A percentile compares a stretch with the other conserved stretches of the same genome.
Evolutionary conservation across 1,140 invertebrate genomes (phyloP).

Genomic region (Maconellicoccus hirsutus): DNA sequence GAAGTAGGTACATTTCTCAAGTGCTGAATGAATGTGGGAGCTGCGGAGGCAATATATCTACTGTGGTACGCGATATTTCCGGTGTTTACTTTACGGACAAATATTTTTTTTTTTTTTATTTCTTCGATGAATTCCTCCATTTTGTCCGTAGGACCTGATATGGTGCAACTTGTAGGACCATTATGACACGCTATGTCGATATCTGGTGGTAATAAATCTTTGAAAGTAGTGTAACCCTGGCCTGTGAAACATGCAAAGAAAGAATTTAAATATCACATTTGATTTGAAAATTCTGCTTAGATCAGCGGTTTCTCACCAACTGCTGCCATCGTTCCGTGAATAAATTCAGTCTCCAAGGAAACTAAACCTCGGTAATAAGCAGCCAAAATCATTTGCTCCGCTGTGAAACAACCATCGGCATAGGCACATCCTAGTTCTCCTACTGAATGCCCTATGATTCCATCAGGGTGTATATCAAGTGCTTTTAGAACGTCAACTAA

Average conservation of each 20-base stretch:
- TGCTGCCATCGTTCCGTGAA: conserved; percentile 45
- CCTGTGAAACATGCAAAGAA: no score
- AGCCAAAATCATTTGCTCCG: conserved; percentile 48
- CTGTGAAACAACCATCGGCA: conserved; percentile 52
- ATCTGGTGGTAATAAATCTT: conserved; percentile 38
- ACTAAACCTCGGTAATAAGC: conserved; percentile 49
- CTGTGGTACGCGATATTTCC: conserved; percentile 75
- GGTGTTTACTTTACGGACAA: conserved; percentile 68
- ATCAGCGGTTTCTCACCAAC: conserved; percentile 33
- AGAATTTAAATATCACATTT: no score
- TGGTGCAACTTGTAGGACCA: conserved; percentile 45
- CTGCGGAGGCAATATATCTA: conserved; percentile 39
- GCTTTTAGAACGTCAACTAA: conserved; percentile 51
- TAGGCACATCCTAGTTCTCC: conserved; percentile 56
- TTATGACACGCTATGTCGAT: conserved; percentile 82
- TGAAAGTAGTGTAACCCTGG: conserved; percentile 20
- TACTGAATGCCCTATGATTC: conserved; percentile 57
- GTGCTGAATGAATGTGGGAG: conserved; percentile 35
- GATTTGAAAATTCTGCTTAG: neutral
- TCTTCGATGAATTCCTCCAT: conserved; percentile 56
- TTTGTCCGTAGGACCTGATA: conserved; percentile 66
- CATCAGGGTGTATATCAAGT: conserved; percentile 46
- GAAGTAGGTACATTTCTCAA: neutral
- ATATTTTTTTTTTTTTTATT: conserved; percentile 57
- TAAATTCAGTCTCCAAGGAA: conserved; percentile 42